Evolutionary conservation across 1,140 invertebrate genomes (phyloP).

Genomic region (Psix sp.): DNA sequence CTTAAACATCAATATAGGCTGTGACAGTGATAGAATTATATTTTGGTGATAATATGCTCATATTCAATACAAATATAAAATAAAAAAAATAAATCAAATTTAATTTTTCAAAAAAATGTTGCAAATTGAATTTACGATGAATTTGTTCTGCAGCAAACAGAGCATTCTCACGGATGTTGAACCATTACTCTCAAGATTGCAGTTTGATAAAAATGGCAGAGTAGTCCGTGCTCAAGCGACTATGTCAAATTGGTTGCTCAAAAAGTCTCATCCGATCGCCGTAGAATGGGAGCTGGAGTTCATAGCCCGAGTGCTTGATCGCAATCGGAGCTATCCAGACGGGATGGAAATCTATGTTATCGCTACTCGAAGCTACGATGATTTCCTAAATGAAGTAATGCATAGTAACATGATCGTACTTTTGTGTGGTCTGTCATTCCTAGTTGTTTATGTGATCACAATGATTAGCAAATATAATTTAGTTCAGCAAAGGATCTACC

Average conservation of each 20-base stretch:
- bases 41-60: too few species aligned
- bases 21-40: too few species aligned
- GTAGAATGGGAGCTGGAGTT: constrained; percentile 74
- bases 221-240: constrained; percentile 70
- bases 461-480: constrained; percentile 79
- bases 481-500: constrained; percentile 77
- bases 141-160: constrained; percentile 35
- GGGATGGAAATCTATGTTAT: constrained; percentile 72
- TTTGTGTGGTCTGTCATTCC: constrained; percentile 77
- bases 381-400: constrained; percentile 71
- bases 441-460: constrained; percentile 78
- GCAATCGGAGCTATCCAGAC: constrained; percentile 64
- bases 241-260: constrained; percentile 72
- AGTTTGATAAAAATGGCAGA: constrained; percentile 62
- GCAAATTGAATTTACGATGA: too few species aligned
- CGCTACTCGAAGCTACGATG: constrained; percentile 71
- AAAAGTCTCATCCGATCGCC: constrained; percentile 64
- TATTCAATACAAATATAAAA: too few species aligned
- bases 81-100: too few species aligned
- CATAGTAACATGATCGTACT: constrained; percentile 77
- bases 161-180: constrained; percentile 65
- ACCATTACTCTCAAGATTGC: constrained; percentile 65
- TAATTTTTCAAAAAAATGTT: too few species aligned
- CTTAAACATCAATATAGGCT: too few species aligned
- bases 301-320: constrained; percentile 65